phyloP scores from a whole-genome alignment of 2,797 vertebrate species.

The Siniperca undulata region DNA sequence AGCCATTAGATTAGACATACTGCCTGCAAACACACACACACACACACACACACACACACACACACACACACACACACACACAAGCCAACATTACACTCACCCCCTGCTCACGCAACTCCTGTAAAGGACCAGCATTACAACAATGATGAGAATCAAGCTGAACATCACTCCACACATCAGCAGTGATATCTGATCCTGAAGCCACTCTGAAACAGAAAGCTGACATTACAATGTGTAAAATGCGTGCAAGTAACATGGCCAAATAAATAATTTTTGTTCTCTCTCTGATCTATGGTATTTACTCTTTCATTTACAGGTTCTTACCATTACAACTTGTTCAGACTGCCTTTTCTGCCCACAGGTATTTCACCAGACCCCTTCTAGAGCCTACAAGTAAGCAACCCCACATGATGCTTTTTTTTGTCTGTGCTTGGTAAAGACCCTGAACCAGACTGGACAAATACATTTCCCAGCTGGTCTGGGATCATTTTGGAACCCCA shows the following conservation, averaged over 20 bases:
- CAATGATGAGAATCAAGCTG: slow-evolving; percentile 4
- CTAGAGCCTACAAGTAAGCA: neutral
- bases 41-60: slow-evolving; percentile 12
- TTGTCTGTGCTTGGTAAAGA: neutral
- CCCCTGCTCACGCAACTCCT: slow-evolving; percentile 12
- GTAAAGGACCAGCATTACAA: slow-evolving; percentile 29
- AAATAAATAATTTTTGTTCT: neutral
- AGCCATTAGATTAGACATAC: neutral
- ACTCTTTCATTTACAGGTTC: neutral
- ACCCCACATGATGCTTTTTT: neutral
- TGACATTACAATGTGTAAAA: neutral
- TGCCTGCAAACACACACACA: slow-evolving; percentile 1
- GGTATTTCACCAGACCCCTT: neutral
- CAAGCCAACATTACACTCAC: slow-evolving; percentile 46
- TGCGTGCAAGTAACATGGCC: neutral
- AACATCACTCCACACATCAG: neutral
- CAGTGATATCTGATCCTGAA: neutral
- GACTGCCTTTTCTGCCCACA: neutral
- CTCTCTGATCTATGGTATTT: neutral
- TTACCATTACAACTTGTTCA: neutral
- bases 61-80: slow-evolving; percentile 8
- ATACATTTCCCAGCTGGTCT: slow-evolving; percentile 1
- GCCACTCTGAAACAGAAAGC: slow-evolving; percentile 32
- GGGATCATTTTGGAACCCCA: neutral
- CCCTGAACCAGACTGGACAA: neutral